Base-by-base conservation (phyloP, 2,113 vertebrate species). In the Chaenocephalus aceratus region DNA sequence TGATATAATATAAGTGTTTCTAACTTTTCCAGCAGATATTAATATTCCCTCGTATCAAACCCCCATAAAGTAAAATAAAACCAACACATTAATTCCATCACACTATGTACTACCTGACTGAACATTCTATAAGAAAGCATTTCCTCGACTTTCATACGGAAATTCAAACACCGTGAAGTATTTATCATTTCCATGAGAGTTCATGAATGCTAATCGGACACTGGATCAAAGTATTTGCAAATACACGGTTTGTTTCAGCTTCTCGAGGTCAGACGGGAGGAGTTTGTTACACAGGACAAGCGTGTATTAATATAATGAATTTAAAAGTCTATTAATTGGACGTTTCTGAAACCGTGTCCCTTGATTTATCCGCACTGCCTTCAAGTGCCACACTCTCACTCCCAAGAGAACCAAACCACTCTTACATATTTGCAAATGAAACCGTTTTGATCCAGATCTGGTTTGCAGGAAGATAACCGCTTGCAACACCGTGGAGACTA, bases 171-270 rank as follows among this genome's bases (percentile, higher is more conserved):
- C 77, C 6, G 23, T 16, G 23, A 2, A 2, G 62, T 78, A 82
- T 84, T 86, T 86, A 80, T 59, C 51, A 13, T 89, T 90, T 79
- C 83, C 80, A 87, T 87, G 80, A 83, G 76, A 57, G 23, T 1
- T 34, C 7, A 26, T 0, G 6, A 72, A 14, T 7, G 34, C 23
- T 64, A 1, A 34, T 10, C 16, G 5, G 66, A 73, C 12, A 41
- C 30, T 6, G 59, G 79, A 88, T 88, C 82, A 68, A 48, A 77
- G 26, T 4, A 44, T 82, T 75, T 82, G 67, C 82, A 88, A 74
- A 82, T 18, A 12, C 49, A 62, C 30, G 11, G 64, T 66, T 75
- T 75, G 80, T 64, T 74, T 68, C 1, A 18, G 70, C 9, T 41
- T 9, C 18, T 34, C 36, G 16, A 54, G 44, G 44, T 48, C 54